These are phyloP conservation scores for Sphaeramia orbicularis DNA, from an alignment of 2,797 vertebrate genomes.

Conservation along the genomic window DNA sequence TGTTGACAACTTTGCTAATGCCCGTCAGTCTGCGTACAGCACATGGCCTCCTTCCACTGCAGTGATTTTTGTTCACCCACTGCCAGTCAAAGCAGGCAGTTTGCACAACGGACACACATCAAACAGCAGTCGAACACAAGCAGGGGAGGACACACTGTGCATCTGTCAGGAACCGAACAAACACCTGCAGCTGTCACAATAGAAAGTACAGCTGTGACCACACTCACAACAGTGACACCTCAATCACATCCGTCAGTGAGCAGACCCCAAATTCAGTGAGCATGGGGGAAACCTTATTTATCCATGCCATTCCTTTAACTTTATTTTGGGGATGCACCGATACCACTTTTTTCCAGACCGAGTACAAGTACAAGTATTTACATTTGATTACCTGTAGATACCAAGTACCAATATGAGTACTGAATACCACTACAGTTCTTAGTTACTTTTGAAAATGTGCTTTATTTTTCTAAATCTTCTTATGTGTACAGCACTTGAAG, in stretches of 20 bases:
- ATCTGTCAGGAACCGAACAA: conserved; percentile 58
- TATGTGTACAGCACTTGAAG: no score
- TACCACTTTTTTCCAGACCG: no score
- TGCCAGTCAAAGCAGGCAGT: conserved; percentile 65
- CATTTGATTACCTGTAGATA: no score
- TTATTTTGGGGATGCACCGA: no score
- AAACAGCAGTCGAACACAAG: conserved; percentile 56
- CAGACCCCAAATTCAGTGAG: neutral
- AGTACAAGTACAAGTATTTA: no score
- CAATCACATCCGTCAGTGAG: conserved; percentile 26
- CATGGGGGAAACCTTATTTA: neutral
- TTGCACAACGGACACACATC: conserved; percentile 68
- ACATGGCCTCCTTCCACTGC: conserved; percentile 49
- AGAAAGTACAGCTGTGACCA: conserved; percentile 7
- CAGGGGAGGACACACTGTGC: conserved; percentile 38
- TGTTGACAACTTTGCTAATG: conserved; percentile 48
- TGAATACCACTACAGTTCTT: no score
- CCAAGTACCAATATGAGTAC: no score
- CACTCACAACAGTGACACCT: conserved; percentile 32
- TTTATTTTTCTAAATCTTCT: no score
- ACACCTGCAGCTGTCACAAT: conserved; percentile 63
- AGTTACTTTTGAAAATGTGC: no score
- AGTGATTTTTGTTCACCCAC: conserved; percentile 44
- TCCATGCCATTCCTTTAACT: rapidly evolving
- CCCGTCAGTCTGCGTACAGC: conserved; percentile 51